These are phyloP conservation scores for Echinarachnius parma DNA, from an alignment of 53 echinoderm and acorn worm genomes.

Conservation along the genomic window DNA sequence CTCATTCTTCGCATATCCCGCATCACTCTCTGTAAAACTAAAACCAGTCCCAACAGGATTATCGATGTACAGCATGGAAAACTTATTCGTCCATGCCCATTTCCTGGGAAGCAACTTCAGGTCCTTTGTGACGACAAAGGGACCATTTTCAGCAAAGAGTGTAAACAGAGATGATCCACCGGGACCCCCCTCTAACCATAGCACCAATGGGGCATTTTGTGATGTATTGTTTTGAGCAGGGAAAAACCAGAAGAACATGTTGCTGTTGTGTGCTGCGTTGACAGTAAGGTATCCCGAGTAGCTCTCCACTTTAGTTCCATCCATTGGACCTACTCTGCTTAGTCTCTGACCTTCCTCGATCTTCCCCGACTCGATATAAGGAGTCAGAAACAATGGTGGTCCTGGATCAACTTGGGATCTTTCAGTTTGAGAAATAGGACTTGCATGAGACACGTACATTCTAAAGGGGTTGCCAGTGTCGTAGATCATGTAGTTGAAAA, in stretches of 20 bases:
- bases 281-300: constrained; percentile 74
- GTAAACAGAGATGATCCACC: constrained; percentile 79
- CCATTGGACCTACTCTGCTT: constrained; percentile 52
- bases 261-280: constrained; percentile 58
- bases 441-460: no score
- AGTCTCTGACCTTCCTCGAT: constrained; percentile 72
- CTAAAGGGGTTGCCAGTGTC: no score
- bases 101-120: constrained; percentile 18
- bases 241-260: constrained; percentile 76
- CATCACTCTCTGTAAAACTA: constrained; percentile 67
- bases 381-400: constrained; percentile 79
- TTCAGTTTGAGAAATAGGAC: no score
- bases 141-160: constrained; percentile 68
- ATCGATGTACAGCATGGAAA: constrained; percentile 81
- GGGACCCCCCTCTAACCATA: constrained; percentile 84
- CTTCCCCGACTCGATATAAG: constrained; percentile 71
- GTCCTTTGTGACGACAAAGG: constrained; percentile 61
- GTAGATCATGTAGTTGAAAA: no score
- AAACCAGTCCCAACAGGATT: constrained; percentile 82
- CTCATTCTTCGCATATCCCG: constrained; percentile 68
- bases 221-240: constrained; percentile 51
- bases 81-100: constrained; percentile 65
- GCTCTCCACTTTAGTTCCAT: constrained; percentile 47
- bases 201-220: constrained; percentile 56
- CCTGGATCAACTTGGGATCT: constrained; percentile 90